Percentiles rank a stretch among this genome's conserved stretches.
phyloP scores from a whole-genome alignment of 2,888 invertebrate genomes.

The Chymomyza fuscimana region DNA sequence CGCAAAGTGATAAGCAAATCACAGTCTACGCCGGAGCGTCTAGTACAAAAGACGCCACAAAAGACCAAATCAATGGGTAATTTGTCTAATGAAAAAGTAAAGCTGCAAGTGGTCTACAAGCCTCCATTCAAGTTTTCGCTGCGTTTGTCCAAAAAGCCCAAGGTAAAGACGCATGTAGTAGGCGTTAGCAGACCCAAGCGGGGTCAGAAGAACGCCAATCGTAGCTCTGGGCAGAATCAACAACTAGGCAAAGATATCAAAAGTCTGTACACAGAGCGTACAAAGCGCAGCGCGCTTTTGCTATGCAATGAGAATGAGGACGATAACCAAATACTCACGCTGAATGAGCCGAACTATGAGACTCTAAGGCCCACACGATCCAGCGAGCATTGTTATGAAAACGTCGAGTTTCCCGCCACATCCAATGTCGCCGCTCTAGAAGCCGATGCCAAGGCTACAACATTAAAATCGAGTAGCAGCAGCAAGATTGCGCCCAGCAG shows the following conservation, averaged over 20 bases:
- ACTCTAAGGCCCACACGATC: slow-evolving; percentile 73
- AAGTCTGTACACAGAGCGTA: slow-evolving; percentile 56
- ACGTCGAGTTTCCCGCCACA: slow-evolving; percentile 52
- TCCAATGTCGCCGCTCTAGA: slow-evolving; percentile 8
- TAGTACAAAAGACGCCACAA: slow-evolving; percentile 83
- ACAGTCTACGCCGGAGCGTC: slow-evolving; percentile 89
- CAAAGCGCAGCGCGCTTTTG: slow-evolving; percentile 76
- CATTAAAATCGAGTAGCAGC: slow-evolving; percentile 45
- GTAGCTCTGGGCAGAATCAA: slow-evolving; percentile 48
- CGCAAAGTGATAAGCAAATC: slow-evolving; percentile 86
- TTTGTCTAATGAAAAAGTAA: slow-evolving; percentile 85
- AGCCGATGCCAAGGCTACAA: slow-evolving; percentile 1
- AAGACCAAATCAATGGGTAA: slow-evolving; percentile 88
- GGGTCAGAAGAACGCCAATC: slow-evolving; percentile 58
- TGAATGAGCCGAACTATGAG: slow-evolving; percentile 79
- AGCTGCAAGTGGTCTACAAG: slow-evolving; percentile 91
- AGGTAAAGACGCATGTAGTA: slow-evolving; percentile 79
- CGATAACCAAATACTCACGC: slow-evolving; percentile 76
- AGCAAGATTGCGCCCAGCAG: slow-evolving; percentile 72
- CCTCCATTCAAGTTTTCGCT: slow-evolving; percentile 93
- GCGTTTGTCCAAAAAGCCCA: slow-evolving; percentile 82
- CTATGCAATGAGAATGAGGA: slow-evolving; percentile 74
- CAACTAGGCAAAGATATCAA: slow-evolving; percentile 38
- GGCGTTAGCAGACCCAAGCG: slow-evolving; percentile 68
- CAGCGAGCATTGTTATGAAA: slow-evolving; percentile 63